Conservation (phyloP, 1,140 invertebrate species). For the Lasioglossum albipes region DNA sequence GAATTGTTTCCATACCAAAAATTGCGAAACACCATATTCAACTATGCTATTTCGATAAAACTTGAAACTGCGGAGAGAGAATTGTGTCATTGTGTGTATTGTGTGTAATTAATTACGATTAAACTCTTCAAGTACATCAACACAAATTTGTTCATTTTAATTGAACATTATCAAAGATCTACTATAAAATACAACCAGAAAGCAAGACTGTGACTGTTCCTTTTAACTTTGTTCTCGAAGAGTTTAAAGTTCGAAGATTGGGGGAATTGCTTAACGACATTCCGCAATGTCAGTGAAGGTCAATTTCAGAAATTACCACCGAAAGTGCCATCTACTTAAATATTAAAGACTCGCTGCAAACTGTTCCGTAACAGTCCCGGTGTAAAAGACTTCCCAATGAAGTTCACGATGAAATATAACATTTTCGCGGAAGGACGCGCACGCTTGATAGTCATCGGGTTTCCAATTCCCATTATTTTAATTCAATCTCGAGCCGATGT, state of each 20-base stretch:
- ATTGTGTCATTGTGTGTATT: background rate
- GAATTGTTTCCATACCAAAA: background rate
- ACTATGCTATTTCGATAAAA: background rate
- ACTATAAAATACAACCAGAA: too few relatives aligned
- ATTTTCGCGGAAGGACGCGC: background rate
- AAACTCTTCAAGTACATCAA: too few relatives aligned
- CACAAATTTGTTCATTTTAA: too few relatives aligned
- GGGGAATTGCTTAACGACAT: too few relatives aligned
- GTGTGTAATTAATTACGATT: background rate
- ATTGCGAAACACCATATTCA: background rate
- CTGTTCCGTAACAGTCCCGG: background rate
- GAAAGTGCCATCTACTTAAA: background rate
- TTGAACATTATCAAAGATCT: too few relatives aligned
- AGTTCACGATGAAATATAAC: background rate
- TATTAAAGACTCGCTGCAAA: background rate
- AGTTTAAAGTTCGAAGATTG: too few relatives aligned
- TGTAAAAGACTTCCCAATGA: background rate
- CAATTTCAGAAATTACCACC: background rate
- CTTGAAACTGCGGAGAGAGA: background rate
- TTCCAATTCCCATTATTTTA: conserved; percentile 2
- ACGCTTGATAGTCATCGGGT: background rate
- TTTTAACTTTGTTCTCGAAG: too few relatives aligned
- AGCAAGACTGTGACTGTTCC: too few relatives aligned
- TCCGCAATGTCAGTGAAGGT: too few relatives aligned
- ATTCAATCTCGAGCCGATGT: background rate